Percentiles rank a stretch among this genome's conserved stretches.
These are phyloP conservation scores for Bursaphelenchus okinawaensis DNA, from an alignment of 2,888 invertebrate species.

Conservation along the genomic window DNA sequence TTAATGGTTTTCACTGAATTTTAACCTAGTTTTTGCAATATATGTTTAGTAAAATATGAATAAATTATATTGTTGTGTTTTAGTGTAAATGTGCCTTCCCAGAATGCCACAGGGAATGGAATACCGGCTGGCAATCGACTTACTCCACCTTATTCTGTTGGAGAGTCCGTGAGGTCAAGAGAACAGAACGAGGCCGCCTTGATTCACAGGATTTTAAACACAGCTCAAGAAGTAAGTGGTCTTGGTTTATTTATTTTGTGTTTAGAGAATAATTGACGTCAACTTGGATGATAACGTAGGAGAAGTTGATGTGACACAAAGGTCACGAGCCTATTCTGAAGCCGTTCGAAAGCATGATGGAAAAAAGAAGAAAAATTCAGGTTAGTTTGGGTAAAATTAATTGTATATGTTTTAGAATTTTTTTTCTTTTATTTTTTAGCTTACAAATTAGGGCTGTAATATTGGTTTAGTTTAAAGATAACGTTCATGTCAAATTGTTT, in stretches of 20 bases:
- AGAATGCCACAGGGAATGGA: not conserved
- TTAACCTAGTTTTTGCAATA: too few relatives aligned
- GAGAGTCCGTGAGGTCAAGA: conserved; percentile 13
- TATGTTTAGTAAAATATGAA: too few relatives aligned
- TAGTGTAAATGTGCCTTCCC: not conserved
- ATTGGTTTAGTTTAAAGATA: too few relatives aligned
- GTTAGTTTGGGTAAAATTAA: conserved; percentile 4
- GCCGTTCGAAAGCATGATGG: conserved; percentile 26
- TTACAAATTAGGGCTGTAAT: too few relatives aligned
- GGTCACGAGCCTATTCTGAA: conserved; percentile 26
- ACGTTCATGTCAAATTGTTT: too few relatives aligned
- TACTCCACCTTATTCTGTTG: not conserved
- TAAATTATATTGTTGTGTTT: too few relatives aligned
- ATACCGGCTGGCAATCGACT: conserved; percentile 7
- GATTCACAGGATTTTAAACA: conserved; percentile 31
- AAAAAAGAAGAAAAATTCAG: not conserved
- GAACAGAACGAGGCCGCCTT: conserved; percentile 33
- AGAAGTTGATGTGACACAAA: conserved; percentile 31
- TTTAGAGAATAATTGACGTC: conserved; percentile 30
- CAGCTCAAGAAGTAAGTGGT: conserved; percentile 28
- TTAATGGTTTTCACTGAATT: too few relatives aligned
- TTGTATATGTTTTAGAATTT: conserved; percentile 11
- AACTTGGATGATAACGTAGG: conserved; percentile 21
- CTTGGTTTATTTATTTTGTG: not conserved
- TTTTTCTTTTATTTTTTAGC: not conserved